Evolutionary conservation across 2,113 vertebrate species (phyloP), one percentile per base, ranked within the genome.

Genomic region (Dendropsophus ebraccatus): DNA sequence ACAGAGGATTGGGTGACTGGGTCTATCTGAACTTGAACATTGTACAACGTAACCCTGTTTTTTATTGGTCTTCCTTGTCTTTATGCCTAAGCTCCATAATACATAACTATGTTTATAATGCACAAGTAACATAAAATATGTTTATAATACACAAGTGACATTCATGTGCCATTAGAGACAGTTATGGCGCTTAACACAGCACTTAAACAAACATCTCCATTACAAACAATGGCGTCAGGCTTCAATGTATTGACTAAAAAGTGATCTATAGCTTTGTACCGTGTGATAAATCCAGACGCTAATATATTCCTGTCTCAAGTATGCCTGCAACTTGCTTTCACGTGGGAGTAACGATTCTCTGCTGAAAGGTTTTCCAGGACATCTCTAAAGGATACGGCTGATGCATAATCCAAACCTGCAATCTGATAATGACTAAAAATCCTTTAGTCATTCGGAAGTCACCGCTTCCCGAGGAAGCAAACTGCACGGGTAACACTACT

Each of bases 381-480:
- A 49, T 13, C 70, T 47, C 25, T 28, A 45, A 80, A 35, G 56
- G 47, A 75, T 54, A 41, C 35, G 50, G 37, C 32, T 56, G 74
- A 69, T 67, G 73, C 62, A 67, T 50, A 67, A 67, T 85, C 58
- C 54, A 25, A 85, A 69, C 60, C 62, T 28, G 14, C 74, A 70
- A 78, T 65, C 62, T 35, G 65, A 70, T 78, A 85, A 67, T 79
- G 84, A 52, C 84, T 85, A 54, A 35, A 67, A 35, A 75, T 75
- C 19, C n/a, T 84, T 84, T 60, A 56, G 21, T 74, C 35, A 45
- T 74, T 58, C 47, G 12, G 14, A 73, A 58, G 52, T 41, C 70
- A 37, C 49, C 11, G 83, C 37, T 56, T 65, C 49, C 73, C 1
- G 19, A 67, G 56, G 13, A 77, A 32, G 28, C 35, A 30, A 32